phyloP scores from a whole-genome alignment of 1,140 invertebrate species.

The Drosophila melanica region DNA sequence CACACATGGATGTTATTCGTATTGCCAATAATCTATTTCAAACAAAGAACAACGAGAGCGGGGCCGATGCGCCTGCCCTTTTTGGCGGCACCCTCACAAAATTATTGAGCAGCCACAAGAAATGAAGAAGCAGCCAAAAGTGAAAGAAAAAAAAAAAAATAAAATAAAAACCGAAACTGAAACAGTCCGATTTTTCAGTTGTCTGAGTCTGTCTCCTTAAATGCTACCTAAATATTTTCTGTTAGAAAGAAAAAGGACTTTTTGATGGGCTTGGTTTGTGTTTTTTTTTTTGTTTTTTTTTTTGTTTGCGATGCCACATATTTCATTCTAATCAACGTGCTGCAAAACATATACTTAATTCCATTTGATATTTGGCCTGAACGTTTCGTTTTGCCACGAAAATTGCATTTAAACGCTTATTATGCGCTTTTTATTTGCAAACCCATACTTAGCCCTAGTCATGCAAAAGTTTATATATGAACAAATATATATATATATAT shows the following conservation, averaged over 20 bases:
- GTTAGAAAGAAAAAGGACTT: slow-evolving; percentile 71
- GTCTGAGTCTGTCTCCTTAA: slow-evolving; percentile 66
- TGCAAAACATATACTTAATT: slow-evolving; percentile 77
- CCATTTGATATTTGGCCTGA: slow-evolving; percentile 71
- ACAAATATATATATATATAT: slow-evolving; percentile 24
- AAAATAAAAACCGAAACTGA: slow-evolving; percentile 8
- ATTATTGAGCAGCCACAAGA: slow-evolving; percentile 76
- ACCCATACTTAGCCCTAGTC: slow-evolving; percentile 76
- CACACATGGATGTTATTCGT: slow-evolving; percentile 46
- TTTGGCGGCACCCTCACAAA: slow-evolving; percentile 84
- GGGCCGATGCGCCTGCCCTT: slow-evolving; percentile 36
- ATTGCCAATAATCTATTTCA: slow-evolving; percentile 82
- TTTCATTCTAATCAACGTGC: slow-evolving; percentile 80
- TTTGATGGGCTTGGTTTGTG: slow-evolving; percentile 40
- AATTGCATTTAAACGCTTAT: slow-evolving; percentile 84
- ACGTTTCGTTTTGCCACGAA: slow-evolving; percentile 70
- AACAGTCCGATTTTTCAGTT: slow-evolving; percentile 57
- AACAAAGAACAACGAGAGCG: slow-evolving; percentile 63
- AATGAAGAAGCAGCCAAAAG: slow-evolving; percentile 34
- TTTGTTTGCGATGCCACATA: slow-evolving; percentile 49
- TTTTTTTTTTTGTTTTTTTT: slow-evolving; percentile 1
- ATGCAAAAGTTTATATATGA: slow-evolving; percentile 56
- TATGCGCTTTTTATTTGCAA: slow-evolving; percentile 83
- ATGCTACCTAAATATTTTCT: slow-evolving; percentile 80
- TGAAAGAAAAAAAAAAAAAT: slow-evolving; percentile 9